A percentile compares a stretch with the other conserved stretches of the same genome.
phyloP scores from a whole-genome alignment of 2,888 invertebrate genomes.

The Ornithoptera alexandrae region DNA sequence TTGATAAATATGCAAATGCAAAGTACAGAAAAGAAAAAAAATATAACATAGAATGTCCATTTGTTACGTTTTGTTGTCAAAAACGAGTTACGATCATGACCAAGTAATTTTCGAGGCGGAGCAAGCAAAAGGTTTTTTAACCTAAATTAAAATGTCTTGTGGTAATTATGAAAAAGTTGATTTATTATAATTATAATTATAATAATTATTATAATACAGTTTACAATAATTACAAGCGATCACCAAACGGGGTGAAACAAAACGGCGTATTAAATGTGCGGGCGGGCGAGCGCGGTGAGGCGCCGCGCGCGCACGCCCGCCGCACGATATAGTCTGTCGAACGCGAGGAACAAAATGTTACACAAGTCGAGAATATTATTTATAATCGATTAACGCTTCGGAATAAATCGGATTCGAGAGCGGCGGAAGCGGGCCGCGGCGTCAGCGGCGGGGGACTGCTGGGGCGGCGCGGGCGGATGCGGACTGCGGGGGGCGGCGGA shows the following conservation, averaged over 20 bases:
- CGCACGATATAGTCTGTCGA: conserved; percentile 79
- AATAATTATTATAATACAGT: conserved; percentile 81
- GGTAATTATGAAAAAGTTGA: conserved; percentile 81
- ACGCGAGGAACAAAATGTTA: conserved; percentile 80
- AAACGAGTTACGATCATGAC: too few species aligned
- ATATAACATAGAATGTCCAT: too few species aligned
- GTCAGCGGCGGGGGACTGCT: conserved; percentile 44
- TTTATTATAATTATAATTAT: conserved; percentile 79
- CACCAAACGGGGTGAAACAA: conserved; percentile 80
- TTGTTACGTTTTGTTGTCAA: too few species aligned
- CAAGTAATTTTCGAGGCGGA: too few species aligned
- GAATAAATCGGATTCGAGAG: conserved; percentile 74
- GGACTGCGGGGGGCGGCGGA: conserved; percentile 34
- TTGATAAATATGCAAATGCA: too few species aligned
- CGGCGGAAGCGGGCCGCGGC: conserved; percentile 70
- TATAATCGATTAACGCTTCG: conserved; percentile 77
- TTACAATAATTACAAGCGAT: conserved; percentile 81
- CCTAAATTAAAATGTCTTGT: conserved; percentile 62
- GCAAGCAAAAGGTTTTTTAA: too few species aligned
- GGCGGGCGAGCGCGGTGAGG: conserved; percentile 33
- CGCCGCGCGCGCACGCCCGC: conserved; percentile 38
- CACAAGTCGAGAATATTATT: conserved; percentile 79
- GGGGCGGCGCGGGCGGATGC: conserved; percentile 39
- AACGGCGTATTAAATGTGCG: conserved; percentile 75
- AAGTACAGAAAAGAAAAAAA: too few species aligned